Conservation (phyloP, 1,140 invertebrate genomes). For the Drosophila sucinea region DNA sequence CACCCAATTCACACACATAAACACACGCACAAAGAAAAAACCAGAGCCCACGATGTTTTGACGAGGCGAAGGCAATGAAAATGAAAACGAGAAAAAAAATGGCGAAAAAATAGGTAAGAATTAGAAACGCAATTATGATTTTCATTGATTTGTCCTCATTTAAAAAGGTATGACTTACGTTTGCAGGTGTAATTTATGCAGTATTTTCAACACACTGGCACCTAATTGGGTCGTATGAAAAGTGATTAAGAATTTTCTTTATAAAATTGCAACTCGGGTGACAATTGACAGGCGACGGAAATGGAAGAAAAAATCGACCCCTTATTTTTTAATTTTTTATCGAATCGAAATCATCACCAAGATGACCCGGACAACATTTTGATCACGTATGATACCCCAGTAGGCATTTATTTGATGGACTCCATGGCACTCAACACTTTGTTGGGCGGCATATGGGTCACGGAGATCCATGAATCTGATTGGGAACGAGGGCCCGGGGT, state of each 20-base stretch:
- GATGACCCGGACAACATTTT: too few species aligned
- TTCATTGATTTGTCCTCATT: neutral
- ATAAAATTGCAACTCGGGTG: slow-evolving; percentile 72
- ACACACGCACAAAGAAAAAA: slow-evolving; percentile 43
- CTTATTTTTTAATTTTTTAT: too few species aligned
- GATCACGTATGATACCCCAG: too few species aligned
- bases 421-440: too few species aligned
- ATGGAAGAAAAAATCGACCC: too few species aligned
- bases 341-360: too few species aligned
- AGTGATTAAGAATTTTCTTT: slow-evolving; percentile 55
- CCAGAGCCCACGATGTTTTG: slow-evolving; percentile 48
- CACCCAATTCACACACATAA: slow-evolving; percentile 8
- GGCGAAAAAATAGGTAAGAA: slow-evolving; percentile 57
- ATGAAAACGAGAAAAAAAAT: slow-evolving; percentile 59
- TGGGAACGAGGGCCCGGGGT: too few species aligned
- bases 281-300: slow-evolving; percentile 45
- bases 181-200: slow-evolving; percentile 17
- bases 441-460: too few species aligned
- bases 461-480: too few species aligned
- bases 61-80: slow-evolving; percentile 51
- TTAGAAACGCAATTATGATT: slow-evolving; percentile 12
- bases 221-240: slow-evolving; percentile 42
- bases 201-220: slow-evolving; percentile 45
- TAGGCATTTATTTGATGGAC: too few species aligned
- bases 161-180: slow-evolving; percentile 48